phyloP scores from a whole-genome alignment of 2,797 vertebrate genomes.

The Mallotus villosus region DNA sequence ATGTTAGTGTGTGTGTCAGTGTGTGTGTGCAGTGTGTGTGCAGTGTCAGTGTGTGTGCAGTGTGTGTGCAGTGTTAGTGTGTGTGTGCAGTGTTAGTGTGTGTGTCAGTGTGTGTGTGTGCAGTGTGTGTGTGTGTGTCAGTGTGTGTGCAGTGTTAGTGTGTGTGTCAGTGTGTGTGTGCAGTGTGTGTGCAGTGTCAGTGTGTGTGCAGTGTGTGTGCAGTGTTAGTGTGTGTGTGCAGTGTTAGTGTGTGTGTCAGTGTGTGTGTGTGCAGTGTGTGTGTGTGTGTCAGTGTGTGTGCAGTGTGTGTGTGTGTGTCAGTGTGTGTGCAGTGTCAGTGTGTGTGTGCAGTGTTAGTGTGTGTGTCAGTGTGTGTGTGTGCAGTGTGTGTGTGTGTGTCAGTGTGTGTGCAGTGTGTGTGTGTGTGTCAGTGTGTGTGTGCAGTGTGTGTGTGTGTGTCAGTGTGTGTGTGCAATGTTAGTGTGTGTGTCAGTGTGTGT shows the following conservation, averaged over 20 bases:
- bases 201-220: too few relatives aligned
- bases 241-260: constrained; percentile 9
- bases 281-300: constrained; percentile 9
- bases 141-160: neutral
- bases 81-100: constrained; percentile 3
- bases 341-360: neutral
- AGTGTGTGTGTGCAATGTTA: constrained; percentile 1
- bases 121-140: too few relatives aligned
- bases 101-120: too few relatives aligned
- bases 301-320: too few relatives aligned
- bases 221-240: neutral
- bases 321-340: too few relatives aligned
- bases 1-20: constrained; percentile 5
- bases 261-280: constrained; percentile 6
- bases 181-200: constrained; percentile 7
- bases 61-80: too few relatives aligned
- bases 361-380: constrained; percentile 9
- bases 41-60: neutral
- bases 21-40: too few relatives aligned
- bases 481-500: constrained; percentile 9
- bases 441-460: constrained; percentile 5
- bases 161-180: constrained; percentile 9
- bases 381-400: constrained; percentile 4
- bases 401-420: too few relatives aligned
- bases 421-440: neutral